phyloP scores from a whole-genome alignment of 2,797 vertebrate genomes.

The Eulemur mongoz region DNA sequence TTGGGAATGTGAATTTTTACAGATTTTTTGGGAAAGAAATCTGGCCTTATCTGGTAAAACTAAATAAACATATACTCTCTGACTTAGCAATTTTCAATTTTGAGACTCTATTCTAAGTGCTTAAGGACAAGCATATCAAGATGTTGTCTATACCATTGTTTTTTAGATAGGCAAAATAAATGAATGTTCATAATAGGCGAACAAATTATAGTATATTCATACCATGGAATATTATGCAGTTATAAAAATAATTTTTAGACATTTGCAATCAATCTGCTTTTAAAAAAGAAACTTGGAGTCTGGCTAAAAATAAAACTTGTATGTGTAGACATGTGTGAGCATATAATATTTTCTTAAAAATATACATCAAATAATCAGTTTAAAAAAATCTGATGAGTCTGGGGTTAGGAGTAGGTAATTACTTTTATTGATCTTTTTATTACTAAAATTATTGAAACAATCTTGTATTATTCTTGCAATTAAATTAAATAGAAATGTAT shows the following conservation, averaged over 20 bases:
- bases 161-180: conserved; percentile 21
- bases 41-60: not conserved
- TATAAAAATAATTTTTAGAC: not conserved
- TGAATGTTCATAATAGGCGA: not conserved
- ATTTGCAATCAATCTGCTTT: not conserved
- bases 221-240: not conserved
- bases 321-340: not conserved
- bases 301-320: not conserved
- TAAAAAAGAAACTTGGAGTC: not conserved
- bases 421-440: not conserved
- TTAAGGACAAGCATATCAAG: not conserved
- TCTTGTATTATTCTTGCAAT: not conserved
- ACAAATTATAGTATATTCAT: not conserved
- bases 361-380: not conserved
- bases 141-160: not conserved
- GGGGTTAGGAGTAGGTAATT: not conserved
- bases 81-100: not conserved
- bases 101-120: not conserved
- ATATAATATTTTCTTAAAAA: not conserved
- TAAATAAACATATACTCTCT: not conserved
- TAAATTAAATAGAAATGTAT: not conserved
- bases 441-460: not conserved
- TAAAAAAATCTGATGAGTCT: not conserved
- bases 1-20: not conserved
- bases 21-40: conserved; percentile 34